phyloP scores from a whole-genome alignment of 23 tunicate genomes.

The Clavelina lepadiformis region DNA sequence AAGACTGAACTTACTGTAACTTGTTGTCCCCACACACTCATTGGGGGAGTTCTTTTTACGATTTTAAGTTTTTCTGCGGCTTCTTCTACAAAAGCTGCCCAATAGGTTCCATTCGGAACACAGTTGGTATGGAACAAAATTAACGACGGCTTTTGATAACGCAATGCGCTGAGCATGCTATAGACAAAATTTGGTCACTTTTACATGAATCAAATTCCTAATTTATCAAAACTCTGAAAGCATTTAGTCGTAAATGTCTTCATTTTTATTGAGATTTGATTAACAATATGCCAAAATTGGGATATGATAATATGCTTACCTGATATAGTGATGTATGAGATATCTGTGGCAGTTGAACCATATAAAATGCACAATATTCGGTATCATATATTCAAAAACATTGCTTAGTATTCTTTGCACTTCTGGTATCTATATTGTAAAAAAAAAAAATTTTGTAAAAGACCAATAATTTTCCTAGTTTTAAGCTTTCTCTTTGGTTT shows the following conservation, averaged over 20 bases:
- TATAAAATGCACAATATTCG: slow-evolving; percentile 83
- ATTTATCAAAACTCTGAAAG: neutral
- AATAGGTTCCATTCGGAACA: slow-evolving; percentile 68
- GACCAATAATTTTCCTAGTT: no score
- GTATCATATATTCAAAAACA: slow-evolving; percentile 8
- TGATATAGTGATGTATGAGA: slow-evolving; percentile 55
- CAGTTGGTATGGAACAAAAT: slow-evolving; percentile 92
- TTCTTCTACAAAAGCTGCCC: slow-evolving; percentile 36
- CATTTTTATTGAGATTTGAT: slow-evolving; percentile 1
- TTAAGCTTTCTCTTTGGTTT: no score
- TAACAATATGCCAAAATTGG: neutral
- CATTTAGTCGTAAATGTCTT: neutral
- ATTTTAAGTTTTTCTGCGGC: slow-evolving; percentile 52
- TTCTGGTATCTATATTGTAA: neutral
- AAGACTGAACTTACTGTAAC: slow-evolving; percentile 38
- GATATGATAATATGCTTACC: slow-evolving; percentile 40
- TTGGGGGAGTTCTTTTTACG: slow-evolving; percentile 78
- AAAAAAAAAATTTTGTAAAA: no score
- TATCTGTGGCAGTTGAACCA: slow-evolving; percentile 68
- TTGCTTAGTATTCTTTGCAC: slow-evolving; percentile 3
- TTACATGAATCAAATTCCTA: neutral
- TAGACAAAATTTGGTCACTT: neutral
- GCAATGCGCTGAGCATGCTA: slow-evolving; percentile 63
- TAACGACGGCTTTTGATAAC: slow-evolving; percentile 46
- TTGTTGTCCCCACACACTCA: slow-evolving; percentile 49